A percentile compares a stretch with the other conserved stretches of the same genome.
Evolutionary conservation across 2,888 invertebrate species (phyloP).

Genomic region (Epinotia brunnichana): DNA sequence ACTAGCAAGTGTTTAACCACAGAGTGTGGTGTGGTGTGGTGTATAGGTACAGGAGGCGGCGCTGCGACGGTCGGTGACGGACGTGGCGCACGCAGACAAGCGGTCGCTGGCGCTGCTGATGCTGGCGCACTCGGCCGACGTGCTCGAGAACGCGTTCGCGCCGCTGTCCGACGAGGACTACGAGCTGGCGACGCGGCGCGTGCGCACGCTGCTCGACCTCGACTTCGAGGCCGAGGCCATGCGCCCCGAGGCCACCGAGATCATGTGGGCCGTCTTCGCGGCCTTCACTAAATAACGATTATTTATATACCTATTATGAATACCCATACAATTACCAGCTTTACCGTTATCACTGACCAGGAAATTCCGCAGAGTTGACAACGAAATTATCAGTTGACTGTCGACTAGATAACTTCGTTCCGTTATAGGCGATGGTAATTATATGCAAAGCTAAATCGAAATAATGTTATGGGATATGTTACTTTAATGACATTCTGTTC

Average conservation of each 20-base stretch:
- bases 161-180: conserved; percentile 98
- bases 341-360: conserved; percentile 29
- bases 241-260: conserved; percentile 95
- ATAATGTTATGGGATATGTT: background rate
- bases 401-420: background rate
- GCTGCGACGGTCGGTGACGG: conserved; percentile 97
- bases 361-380: conserved; percentile 6
- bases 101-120: conserved; percentile 96
- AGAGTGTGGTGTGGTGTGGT: no score
- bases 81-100: conserved; percentile 98
- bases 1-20: no score
- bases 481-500: background rate
- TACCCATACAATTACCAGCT: background rate
- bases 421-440: background rate
- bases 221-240: conserved; percentile 98
- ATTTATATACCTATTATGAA: conserved; percentile 32
- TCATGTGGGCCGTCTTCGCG: conserved; percentile 99
- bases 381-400: conserved; percentile 26
- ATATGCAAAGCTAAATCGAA: conserved; percentile 4
- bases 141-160: conserved; percentile 99
- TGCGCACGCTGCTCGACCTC: conserved; percentile 96
- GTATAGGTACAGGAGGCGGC: conserved; percentile 97
- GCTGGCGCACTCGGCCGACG: conserved; percentile 98
- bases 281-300: conserved; percentile 96
- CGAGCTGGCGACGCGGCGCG: conserved; percentile 98